These are phyloP conservation scores for Apogon talboti DNA, from an alignment of 2,797 vertebrate genomes.

Conservation along the genomic window DNA sequence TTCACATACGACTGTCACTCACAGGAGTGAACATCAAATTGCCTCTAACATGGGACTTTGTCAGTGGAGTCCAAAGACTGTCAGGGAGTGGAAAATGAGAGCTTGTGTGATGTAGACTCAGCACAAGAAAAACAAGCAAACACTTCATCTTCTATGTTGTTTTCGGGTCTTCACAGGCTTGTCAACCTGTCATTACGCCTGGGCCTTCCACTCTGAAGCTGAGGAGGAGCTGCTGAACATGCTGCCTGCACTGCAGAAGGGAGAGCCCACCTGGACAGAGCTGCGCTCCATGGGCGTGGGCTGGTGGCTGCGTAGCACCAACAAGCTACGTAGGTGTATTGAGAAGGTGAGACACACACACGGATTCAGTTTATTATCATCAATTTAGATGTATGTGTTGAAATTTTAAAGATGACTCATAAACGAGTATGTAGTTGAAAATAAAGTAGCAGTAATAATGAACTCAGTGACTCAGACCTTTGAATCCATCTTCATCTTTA, in stretches of 20 bases:
- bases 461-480: too few species aligned
- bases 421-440: background rate
- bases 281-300: conserved; percentile 96
- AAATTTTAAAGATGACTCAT: background rate
- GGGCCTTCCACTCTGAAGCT: conserved; percentile 98
- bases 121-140: background rate
- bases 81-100: too few species aligned
- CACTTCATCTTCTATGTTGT: background rate
- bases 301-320: conserved; percentile 96
- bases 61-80: too few species aligned
- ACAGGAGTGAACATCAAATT: too few species aligned
- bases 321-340: conserved; percentile 92
- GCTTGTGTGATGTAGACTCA: background rate
- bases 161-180: conserved; percentile 81
- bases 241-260: conserved; percentile 93
- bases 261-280: conserved; percentile 92
- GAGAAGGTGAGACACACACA: conserved; percentile 87
- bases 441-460: background rate
- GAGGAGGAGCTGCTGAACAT: conserved; percentile 95
- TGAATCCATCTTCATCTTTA: too few species aligned
- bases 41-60: too few species aligned
- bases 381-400: background rate
- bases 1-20: too few species aligned
- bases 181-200: conserved; percentile 95
- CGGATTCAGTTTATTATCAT: background rate